Evolutionary conservation across 2,113 vertebrate species (phyloP).

Genomic region (Butorides virescens): DNA sequence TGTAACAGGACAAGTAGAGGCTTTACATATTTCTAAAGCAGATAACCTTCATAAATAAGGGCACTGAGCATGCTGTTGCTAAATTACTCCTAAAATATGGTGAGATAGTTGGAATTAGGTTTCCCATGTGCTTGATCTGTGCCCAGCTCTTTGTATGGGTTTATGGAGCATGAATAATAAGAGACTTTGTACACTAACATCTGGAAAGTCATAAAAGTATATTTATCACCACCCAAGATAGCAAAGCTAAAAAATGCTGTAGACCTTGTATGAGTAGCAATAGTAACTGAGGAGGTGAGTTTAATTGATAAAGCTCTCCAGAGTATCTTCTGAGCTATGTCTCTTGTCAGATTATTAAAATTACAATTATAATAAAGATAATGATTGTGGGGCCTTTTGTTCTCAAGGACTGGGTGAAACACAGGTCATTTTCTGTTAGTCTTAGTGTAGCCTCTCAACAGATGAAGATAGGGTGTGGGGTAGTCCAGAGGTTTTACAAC

Average conservation of each 20-base stretch:
- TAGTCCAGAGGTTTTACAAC: neutral
- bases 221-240: slow-evolving; percentile 35
- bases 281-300: neutral
- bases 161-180: slow-evolving; percentile 67
- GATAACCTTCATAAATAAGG: slow-evolving; percentile 59
- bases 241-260: slow-evolving; percentile 21
- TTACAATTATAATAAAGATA: slow-evolving; percentile 28
- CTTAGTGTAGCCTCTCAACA: neutral
- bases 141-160: slow-evolving; percentile 32
- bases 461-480: neutral
- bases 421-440: neutral
- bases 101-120: slow-evolving; percentile 50
- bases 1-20: neutral
- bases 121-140: slow-evolving; percentile 49
- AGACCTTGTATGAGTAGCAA: neutral
- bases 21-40: slow-evolving; percentile 8
- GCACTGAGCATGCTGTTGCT: slow-evolving; percentile 21
- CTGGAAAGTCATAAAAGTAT: slow-evolving; percentile 57
- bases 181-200: slow-evolving; percentile 58
- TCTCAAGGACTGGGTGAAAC: neutral
- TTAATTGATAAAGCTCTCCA: slow-evolving; percentile 40
- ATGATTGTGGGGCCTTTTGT: neutral
- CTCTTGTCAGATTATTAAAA: slow-evolving; percentile 30
- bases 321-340: neutral
- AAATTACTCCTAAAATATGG: slow-evolving; percentile 55